Conservation (phyloP, 2,888 invertebrate genomes). For the Steinernema hermaphroditum region DNA sequence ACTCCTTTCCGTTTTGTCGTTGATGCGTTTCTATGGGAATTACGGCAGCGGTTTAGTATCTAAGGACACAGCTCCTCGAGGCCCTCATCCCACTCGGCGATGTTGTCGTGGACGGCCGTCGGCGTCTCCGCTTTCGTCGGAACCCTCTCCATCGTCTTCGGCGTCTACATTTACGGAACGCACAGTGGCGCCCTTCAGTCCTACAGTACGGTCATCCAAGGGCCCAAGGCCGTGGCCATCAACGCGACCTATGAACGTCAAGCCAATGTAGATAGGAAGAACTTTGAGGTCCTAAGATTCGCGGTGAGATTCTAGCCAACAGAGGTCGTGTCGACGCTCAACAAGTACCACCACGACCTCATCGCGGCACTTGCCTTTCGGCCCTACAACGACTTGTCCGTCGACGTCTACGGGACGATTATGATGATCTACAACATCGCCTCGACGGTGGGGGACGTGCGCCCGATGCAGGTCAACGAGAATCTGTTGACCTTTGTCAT, state of each 20-base stretch:
- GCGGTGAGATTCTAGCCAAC: background rate
- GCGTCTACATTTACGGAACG: background rate
- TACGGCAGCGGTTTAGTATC: too few species aligned
- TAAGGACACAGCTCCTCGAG: too few species aligned
- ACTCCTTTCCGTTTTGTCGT: too few species aligned
- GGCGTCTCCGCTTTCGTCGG: background rate
- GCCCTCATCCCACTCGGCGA: too few species aligned
- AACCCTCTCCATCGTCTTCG: background rate
- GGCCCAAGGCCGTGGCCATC: background rate
- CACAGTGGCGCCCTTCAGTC: background rate
- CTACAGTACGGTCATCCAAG: background rate
- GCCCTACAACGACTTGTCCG: background rate
- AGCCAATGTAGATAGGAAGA: background rate
- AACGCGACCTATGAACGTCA: background rate
- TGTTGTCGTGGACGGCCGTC: background rate
- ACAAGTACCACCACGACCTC: background rate
- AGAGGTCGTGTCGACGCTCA: background rate
- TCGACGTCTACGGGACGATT: background rate
- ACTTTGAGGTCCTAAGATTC: background rate
- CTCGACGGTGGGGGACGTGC: background rate
- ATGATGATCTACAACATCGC: background rate
- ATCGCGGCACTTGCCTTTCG: background rate
- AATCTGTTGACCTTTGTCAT: background rate
- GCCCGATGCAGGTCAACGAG: background rate
- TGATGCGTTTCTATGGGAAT: too few species aligned